Evolutionary conservation across 2,797 vertebrate species (phyloP).

Genomic region (Pelobates cultripes): DNA sequence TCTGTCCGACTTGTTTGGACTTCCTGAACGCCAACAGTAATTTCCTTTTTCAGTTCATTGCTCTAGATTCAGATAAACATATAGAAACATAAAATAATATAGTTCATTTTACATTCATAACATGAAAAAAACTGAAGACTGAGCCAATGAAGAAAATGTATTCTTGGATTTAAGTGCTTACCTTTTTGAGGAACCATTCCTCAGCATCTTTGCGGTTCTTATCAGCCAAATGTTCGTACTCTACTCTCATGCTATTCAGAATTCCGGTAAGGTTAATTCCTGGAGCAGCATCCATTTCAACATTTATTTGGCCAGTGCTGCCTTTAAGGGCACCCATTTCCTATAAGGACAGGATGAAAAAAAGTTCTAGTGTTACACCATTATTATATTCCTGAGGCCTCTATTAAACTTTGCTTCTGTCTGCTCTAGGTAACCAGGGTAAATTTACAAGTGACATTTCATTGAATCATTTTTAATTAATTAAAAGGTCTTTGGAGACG

Average conservation of each 20-base stretch:
- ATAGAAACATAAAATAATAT: not conserved
- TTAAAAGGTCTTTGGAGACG: no score
- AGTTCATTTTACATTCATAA: not conserved
- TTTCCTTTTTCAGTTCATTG: constrained; percentile 70
- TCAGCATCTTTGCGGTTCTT: constrained; percentile 93
- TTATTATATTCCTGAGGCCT: no score
- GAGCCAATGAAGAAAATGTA: no score
- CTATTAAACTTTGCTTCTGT: no score
- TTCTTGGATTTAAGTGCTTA: constrained; percentile 55
- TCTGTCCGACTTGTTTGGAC: constrained; percentile 72
- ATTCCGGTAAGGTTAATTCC: constrained; percentile 84
- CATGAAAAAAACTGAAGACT: not conserved
- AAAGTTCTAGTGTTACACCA: no score
- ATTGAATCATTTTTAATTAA: no score
- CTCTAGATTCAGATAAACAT: constrained; percentile 63
- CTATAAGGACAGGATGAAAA: not conserved
- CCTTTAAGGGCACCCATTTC: constrained; percentile 54
- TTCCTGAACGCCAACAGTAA: constrained; percentile 68
- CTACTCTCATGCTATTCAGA: constrained; percentile 84
- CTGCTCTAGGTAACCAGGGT: no score
- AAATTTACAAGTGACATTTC: no score
- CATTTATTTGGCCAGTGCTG: constrained; percentile 78
- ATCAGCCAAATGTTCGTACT: constrained; percentile 85
- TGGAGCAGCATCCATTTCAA: constrained; percentile 91
- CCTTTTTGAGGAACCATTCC: constrained; percentile 89